These are phyloP conservation scores for Thripadectes ignobilis DNA, from an alignment of 2,797 vertebrate species.

Conservation along the genomic window DNA sequence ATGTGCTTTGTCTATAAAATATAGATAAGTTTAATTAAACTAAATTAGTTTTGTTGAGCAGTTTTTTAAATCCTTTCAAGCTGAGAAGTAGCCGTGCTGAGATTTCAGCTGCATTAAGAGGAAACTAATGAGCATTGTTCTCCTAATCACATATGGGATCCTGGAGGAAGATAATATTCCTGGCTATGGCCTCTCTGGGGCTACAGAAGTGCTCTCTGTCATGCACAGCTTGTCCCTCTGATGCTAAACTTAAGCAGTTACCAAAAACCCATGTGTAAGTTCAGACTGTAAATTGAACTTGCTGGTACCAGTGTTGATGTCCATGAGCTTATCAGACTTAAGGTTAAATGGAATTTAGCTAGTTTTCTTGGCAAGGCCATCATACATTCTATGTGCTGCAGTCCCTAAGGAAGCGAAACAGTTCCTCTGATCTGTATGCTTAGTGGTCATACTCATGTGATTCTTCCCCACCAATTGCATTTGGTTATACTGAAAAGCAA, in stretches of 20 bases:
- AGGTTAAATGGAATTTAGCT: not conserved
- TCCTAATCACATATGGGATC: not conserved
- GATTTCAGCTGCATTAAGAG: not conserved
- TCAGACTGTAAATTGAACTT: not conserved
- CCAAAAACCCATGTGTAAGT: not conserved
- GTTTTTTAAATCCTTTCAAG: conserved; percentile 36
- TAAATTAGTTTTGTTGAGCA: conserved; percentile 69
- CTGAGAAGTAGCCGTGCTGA: conserved; percentile 21
- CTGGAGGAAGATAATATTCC: not conserved
- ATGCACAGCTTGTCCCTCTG: not conserved
- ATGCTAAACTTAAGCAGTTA: not conserved
- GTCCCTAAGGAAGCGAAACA: not conserved
- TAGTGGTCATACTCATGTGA: not conserved
- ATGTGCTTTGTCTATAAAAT: conserved; percentile 71
- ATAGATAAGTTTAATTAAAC: conserved; percentile 74
- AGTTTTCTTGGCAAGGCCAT: not conserved
- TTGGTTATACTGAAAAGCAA: not conserved
- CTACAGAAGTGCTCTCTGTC: not conserved
- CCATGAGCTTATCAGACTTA: not conserved
- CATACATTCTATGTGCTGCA: not conserved
- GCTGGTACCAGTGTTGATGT: not conserved
- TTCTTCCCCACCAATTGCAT: not conserved
- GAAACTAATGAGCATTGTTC: not conserved
- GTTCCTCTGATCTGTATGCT: not conserved
- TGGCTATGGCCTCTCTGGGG: not conserved